Evolutionary conservation across 1,140 invertebrate species (phyloP).

Genomic region (Maniola jurtina): DNA sequence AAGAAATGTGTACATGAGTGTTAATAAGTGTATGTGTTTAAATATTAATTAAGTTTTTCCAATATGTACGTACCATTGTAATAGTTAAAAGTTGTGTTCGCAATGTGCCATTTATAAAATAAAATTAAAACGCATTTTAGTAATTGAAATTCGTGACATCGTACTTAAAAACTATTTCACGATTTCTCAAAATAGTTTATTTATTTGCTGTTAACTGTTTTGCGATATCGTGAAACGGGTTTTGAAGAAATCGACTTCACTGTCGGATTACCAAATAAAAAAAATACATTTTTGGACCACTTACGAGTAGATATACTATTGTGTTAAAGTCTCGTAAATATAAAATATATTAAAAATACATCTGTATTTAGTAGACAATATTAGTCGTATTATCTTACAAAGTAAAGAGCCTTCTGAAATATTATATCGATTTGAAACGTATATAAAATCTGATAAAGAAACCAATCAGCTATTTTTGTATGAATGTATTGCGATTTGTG

Average conservation of each 20-base stretch:
- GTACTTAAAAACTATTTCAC: slow-evolving; percentile 36
- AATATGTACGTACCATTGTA: not conserved
- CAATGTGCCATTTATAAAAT: slow-evolving; percentile 33
- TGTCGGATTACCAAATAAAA: not conserved
- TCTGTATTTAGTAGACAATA: not conserved
- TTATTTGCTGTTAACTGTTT: slow-evolving; percentile 16
- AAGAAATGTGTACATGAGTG: not conserved
- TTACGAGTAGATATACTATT: not conserved
- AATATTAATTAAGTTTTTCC: not conserved
- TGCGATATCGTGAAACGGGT: slow-evolving; percentile 34
- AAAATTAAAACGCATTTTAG: slow-evolving; percentile 18
- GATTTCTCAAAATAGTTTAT: slow-evolving; percentile 32
- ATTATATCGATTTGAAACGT: not conserved
- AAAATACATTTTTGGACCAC: slow-evolving; percentile 1
- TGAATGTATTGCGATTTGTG: slow-evolving; percentile 43
- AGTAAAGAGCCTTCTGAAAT: not conserved
- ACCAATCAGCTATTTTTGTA: slow-evolving; percentile 54
- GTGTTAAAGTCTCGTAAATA: not conserved
- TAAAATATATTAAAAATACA: not conserved
- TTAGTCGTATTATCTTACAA: not conserved
- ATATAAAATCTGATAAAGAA: slow-evolving; percentile 4
- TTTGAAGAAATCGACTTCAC: slow-evolving; percentile 18
- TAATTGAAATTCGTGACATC: not conserved
- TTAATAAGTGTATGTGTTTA: not conserved
- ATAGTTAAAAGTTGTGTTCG: slow-evolving; percentile 38